Evolutionary conservation across 37 sponge, comb jelly and placozoan species (phyloP).

Genomic region (Aplysina aerophoba): DNA sequence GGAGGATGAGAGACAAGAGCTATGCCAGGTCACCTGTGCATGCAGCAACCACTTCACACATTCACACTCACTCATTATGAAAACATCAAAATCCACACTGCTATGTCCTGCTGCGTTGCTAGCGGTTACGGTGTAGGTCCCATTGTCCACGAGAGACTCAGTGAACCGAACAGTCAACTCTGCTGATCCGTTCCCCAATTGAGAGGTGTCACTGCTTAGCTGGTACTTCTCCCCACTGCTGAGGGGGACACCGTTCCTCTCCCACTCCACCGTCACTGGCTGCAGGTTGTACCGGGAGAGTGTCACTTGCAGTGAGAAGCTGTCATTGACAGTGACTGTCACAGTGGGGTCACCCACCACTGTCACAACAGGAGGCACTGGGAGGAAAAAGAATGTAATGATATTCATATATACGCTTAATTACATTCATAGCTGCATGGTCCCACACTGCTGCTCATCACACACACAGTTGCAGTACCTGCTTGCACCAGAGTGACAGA

Average conservation of each 20-base stretch:
- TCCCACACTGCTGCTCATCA: no score
- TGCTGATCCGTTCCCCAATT: background rate
- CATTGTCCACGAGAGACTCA: slow-evolving; percentile 11
- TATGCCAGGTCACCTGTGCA: no score
- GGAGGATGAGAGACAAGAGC: no score
- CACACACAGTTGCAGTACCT: no score
- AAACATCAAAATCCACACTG: slow-evolving; percentile 25
- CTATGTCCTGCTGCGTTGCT: slow-evolving; percentile 34
- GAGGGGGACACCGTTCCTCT: background rate
- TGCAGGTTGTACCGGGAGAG: slow-evolving; percentile 47
- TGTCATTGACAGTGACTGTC: slow-evolving; percentile 26
- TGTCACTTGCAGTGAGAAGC: background rate
- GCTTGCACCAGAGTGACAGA: slow-evolving; percentile 20
- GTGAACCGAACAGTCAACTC: slow-evolving; percentile 14
- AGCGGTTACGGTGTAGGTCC: slow-evolving; percentile 32
- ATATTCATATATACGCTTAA: no score
- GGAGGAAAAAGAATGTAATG: background rate
- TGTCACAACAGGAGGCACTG: slow-evolving; percentile 34
- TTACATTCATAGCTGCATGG: no score
- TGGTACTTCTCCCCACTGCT: background rate
- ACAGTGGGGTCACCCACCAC: slow-evolving; percentile 14
- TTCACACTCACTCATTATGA: slow-evolving; percentile 17
- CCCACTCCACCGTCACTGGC: slow-evolving; percentile 24
- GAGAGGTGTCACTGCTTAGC: background rate
- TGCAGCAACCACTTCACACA: no score